Base-by-base conservation (phyloP, 2,113 vertebrate species). In the Paraplagusia blochii region DNA sequence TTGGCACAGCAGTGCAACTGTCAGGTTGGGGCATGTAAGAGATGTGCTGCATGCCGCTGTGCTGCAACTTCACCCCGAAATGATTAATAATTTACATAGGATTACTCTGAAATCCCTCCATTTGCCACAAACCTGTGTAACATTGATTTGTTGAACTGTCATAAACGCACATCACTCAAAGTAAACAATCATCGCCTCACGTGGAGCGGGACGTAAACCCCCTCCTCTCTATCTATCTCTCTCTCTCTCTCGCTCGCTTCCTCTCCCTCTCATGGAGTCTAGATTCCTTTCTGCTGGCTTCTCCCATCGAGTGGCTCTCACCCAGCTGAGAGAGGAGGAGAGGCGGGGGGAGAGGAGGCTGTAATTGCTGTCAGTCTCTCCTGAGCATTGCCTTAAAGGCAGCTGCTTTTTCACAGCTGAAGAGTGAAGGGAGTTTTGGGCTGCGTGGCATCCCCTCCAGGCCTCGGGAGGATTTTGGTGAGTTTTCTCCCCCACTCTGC, bases 291-390 rank as follows among this genome's bases (percentile, higher is more conserved):
- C 65, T 81, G 49, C 76, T 80, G 87, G 83, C 83, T 88, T 84
- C 86, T 83, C 80, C 66, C 75, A 66, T 77, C 14, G 65, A 84
- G 84, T 79, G 82, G 77, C 74, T 86, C 78, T 82, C 63, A 67
- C 33, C 55, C 11, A 16, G 49, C 71, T 63, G 56, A 55, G 61
- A 61, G 44, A 50, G 65, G 40, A 44, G 9, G 53, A 50, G 18
- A 36, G 53, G 6, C 38, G 47, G 62, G 61, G 76, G 53, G 58
- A 80, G 61, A 77, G 77, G 63, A 42, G 71, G 75, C 82, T 81
- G 83, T 91, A 90, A 90, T 90, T 92, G 90, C 90, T 91, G 90
- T 91, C 90, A 92, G 83, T 90, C 87, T 88, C 77, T 85, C 76
- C 80, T 81, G 72, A 85, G 82, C 82, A 45, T 65, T 85, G 58